Evolutionary conservation across 2,113 vertebrate species (phyloP).

Genomic region (Aptenodytes patagonicus): DNA sequence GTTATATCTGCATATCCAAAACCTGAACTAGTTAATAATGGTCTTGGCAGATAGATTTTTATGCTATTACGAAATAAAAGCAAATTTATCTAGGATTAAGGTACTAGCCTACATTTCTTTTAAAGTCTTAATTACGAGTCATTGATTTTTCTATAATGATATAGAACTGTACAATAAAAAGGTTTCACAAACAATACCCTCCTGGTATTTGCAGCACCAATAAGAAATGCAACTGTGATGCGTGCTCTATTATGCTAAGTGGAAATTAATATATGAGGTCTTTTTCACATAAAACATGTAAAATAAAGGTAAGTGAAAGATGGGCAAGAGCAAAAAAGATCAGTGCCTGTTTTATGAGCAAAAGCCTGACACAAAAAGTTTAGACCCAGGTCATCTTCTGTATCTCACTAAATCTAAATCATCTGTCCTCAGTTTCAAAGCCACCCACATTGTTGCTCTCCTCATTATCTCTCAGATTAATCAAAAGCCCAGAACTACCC

Average conservation of each 20-base stretch:
- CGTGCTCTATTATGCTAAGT: background rate
- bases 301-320: background rate
- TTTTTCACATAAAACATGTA: background rate
- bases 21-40: background rate
- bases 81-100: constrained; percentile 17
- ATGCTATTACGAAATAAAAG: constrained; percentile 11
- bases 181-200: background rate
- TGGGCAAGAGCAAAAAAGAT: background rate
- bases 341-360: background rate
- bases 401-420: background rate
- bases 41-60: background rate
- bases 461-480: background rate
- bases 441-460: background rate
- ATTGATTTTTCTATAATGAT: constrained; percentile 35
- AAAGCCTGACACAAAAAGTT: background rate
- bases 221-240: background rate
- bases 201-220: background rate
- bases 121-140: background rate
- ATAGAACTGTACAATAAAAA: background rate
- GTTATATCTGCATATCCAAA: background rate
- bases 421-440: background rate
- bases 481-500: background rate
- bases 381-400: background rate
- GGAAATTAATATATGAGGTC: background rate
- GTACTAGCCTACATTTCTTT: background rate